phyloP scores from a whole-genome alignment of 2,797 vertebrate species.

The Protonibea diacanthus region DNA sequence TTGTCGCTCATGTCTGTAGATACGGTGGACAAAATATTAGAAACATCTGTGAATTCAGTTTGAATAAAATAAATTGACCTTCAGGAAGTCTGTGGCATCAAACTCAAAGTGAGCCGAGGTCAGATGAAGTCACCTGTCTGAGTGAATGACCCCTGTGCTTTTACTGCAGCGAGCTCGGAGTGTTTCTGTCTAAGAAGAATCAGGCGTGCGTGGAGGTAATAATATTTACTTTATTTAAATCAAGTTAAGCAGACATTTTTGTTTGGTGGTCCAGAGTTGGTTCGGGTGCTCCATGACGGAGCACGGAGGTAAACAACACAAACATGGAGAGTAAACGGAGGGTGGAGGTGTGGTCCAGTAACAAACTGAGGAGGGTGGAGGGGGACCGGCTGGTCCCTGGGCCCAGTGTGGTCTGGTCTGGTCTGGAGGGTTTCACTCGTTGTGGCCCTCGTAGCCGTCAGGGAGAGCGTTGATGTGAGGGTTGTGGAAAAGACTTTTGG shows the following conservation, averaged over 20 bases:
- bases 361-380: conserved; percentile 29
- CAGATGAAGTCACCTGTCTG: no score
- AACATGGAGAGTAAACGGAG: conserved; percentile 70
- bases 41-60: no score
- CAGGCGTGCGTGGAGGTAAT: conserved; percentile 50
- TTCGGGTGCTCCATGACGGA: conserved; percentile 60
- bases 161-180: no score
- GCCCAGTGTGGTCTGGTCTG: no score
- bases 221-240: conserved; percentile 77
- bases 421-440: conserved; percentile 75
- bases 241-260: conserved; percentile 63
- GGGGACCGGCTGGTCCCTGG: conserved; percentile 11
- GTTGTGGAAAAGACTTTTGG: conserved; percentile 94
- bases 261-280: conserved; percentile 76
- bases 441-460: conserved; percentile 90
- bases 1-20: no score
- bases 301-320: conserved; percentile 73
- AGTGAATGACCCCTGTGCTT: no score
- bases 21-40: no score
- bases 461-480: conserved; percentile 91
- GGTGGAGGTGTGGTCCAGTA: conserved; percentile 75
- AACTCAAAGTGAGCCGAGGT: no score
- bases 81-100: no score
- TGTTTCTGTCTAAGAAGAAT: background rate
- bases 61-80: no score